Conservation (phyloP, 1,140 invertebrate species). For the Drosophila biarmipes region DNA sequence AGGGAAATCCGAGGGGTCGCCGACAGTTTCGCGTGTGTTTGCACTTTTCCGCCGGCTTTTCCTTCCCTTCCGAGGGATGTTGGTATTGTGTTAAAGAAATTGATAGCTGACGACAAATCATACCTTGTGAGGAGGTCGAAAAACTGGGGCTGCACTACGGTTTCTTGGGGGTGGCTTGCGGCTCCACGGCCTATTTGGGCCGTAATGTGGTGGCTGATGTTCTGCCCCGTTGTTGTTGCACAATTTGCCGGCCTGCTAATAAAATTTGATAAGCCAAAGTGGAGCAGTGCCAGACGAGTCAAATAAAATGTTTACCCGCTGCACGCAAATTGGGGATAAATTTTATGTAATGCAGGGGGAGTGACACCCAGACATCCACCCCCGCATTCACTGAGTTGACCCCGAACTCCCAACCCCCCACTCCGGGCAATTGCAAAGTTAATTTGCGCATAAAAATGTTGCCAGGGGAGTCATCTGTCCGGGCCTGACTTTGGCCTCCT, state of each 20-base stretch:
- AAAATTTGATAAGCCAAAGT: conserved; percentile 82
- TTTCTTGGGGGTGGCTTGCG: conserved; percentile 48
- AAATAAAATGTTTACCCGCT: conserved; percentile 75
- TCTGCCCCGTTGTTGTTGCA: conserved; percentile 58
- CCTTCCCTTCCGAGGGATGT: conserved; percentile 52
- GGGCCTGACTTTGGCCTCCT: conserved; percentile 32
- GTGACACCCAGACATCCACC: conserved; percentile 46
- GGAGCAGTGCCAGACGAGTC: conserved; percentile 57
- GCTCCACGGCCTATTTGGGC: conserved; percentile 45
- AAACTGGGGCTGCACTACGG: conserved; percentile 33
- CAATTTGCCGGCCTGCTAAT: conserved; percentile 79
- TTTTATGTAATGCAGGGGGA: conserved; percentile 68
- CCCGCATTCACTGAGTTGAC: neutral
- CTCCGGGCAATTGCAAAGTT: conserved; percentile 62
- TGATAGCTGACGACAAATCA: conserved; percentile 78
- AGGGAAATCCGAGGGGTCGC: conserved; percentile 18
- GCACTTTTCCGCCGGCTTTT: conserved; percentile 77
- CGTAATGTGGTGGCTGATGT: conserved; percentile 42
- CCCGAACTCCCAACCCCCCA: neutral
- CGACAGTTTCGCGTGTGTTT: conserved; percentile 80
- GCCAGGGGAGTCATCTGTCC: conserved; percentile 58
- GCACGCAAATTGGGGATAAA: conserved; percentile 84
- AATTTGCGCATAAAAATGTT: conserved; percentile 81
- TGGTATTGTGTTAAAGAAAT: conserved; percentile 64
- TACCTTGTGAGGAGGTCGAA: conserved; percentile 55